Conservation (phyloP, 2,888 invertebrate species). For the Hemithea aestivaria region DNA sequence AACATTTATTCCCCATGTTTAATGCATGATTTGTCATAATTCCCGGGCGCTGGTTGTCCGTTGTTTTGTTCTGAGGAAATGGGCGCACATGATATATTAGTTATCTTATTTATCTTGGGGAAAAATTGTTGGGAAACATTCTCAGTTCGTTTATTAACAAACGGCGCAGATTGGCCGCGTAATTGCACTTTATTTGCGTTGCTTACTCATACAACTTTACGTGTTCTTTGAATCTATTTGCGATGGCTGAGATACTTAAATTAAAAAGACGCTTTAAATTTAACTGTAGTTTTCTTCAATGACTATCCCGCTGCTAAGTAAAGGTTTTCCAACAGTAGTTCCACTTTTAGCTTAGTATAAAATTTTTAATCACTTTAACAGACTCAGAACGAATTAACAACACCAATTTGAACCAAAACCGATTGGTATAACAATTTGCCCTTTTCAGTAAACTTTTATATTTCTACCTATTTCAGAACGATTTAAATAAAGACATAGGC, state of each 20-base stretch:
- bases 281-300: too few relatives aligned
- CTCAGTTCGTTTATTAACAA: conserved; percentile 55
- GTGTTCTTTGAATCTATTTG: conserved; percentile 12
- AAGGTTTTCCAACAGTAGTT: too few relatives aligned
- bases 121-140: conserved; percentile 64
- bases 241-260: too few relatives aligned
- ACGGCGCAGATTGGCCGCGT: conserved; percentile 48
- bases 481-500: too few relatives aligned
- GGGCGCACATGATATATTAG: conserved; percentile 72
- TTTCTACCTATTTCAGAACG: too few relatives aligned
- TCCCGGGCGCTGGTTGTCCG: conserved; percentile 65
- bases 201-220: conserved; percentile 13
- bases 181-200: conserved; percentile 42
- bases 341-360: too few relatives aligned
- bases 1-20: conserved; percentile 80
- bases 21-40: conserved; percentile 80
- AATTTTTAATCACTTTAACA: too few relatives aligned
- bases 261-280: conserved; percentile 4
- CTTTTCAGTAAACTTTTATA: too few relatives aligned
- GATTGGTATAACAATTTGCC: too few relatives aligned
- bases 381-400: too few relatives aligned
- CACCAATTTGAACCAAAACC: too few relatives aligned
- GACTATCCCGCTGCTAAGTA: too few relatives aligned
- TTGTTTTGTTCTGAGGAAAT: conserved; percentile 74
- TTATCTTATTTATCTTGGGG: conserved; percentile 73